A percentile compares a stretch with the other conserved stretches of the same genome.
These are phyloP conservation scores for Porites rus DNA, from an alignment of 92 coral and sea anemone species.

Conservation along the genomic window DNA sequence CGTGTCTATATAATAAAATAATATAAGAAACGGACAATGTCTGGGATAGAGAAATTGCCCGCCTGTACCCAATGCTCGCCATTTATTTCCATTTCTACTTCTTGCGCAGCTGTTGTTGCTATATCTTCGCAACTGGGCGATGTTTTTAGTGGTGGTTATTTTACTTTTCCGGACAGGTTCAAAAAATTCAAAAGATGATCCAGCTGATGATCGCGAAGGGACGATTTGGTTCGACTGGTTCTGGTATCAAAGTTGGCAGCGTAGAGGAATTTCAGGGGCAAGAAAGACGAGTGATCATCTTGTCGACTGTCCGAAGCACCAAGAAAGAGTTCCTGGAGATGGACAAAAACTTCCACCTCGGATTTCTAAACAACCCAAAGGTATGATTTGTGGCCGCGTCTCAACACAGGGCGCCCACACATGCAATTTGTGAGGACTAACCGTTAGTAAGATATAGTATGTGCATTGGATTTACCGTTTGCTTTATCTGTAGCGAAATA, in stretches of 20 bases:
- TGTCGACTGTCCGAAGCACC: slow-evolving; percentile 82
- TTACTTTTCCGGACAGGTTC: slow-evolving; percentile 54
- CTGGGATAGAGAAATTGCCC: too few species aligned
- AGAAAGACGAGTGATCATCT: slow-evolving; percentile 74
- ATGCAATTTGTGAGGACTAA: too few species aligned
- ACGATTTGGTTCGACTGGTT: slow-evolving; percentile 18
- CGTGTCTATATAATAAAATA: too few species aligned
- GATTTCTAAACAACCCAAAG: slow-evolving; percentile 83
- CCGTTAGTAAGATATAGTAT: too few species aligned
- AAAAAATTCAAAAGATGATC: slow-evolving; percentile 83
- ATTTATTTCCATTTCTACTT: too few species aligned
- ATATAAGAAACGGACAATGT: too few species aligned
- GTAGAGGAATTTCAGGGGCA: slow-evolving; percentile 90
- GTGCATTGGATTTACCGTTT: too few species aligned
- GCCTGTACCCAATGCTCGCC: too few species aligned
- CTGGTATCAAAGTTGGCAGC: slow-evolving; percentile 82
- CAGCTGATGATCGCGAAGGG: slow-evolving; percentile 77
- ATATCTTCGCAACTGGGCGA: background rate
- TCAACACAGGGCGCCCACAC: background rate
- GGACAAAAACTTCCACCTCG: slow-evolving; percentile 73
- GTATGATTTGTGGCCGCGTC: background rate
- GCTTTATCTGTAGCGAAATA: too few species aligned
- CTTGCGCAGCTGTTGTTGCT: too few species aligned
- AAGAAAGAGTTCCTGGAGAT: slow-evolving; percentile 73
- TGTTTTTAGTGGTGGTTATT: background rate